Evolutionary conservation across 2,888 invertebrate species (phyloP).

Genomic region (Ormyrus nitidulus): DNA sequence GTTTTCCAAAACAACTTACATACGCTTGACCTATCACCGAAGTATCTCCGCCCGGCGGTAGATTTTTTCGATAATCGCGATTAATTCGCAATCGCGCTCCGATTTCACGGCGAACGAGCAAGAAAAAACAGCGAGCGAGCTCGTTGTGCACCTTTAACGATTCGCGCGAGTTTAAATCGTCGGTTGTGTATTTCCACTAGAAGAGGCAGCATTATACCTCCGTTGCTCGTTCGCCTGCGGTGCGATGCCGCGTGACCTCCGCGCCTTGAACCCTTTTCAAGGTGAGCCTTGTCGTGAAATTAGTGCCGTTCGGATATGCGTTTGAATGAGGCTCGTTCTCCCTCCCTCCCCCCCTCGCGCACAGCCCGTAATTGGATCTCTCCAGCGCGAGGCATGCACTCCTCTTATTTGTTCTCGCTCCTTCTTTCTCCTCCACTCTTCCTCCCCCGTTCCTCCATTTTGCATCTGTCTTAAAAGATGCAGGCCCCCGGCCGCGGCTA

Average conservation of each 20-base stretch:
- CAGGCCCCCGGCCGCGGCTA: background rate
- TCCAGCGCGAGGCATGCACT: constrained; percentile 27
- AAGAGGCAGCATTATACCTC: background rate
- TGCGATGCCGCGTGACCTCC: constrained; percentile 26
- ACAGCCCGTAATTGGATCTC: constrained; percentile 47
- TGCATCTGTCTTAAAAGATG: constrained; percentile 40
- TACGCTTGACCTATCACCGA: too few relatives aligned
- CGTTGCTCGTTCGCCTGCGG: constrained; percentile 7
- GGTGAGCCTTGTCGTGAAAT: constrained; percentile 53
- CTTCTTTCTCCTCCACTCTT: constrained; percentile 6
- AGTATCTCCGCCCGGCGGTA: too few relatives aligned
- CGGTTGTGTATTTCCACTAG: background rate
- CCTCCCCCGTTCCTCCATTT: constrained; percentile 18
- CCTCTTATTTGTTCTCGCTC: constrained; percentile 41
- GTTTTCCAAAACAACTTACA: too few relatives aligned
- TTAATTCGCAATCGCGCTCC: too few relatives aligned
- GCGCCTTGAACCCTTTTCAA: constrained; percentile 55
- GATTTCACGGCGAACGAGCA: too few relatives aligned
- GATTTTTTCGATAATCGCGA: too few relatives aligned
- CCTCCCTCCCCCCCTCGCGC: background rate
- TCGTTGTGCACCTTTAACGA: too few relatives aligned
- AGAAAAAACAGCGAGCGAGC: too few relatives aligned
- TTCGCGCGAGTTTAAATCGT: too few relatives aligned
- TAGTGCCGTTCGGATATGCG: constrained; percentile 50
- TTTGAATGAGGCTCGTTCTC: constrained; percentile 10